Conservation (phyloP, 1,140 invertebrate genomes). For the Melitaea cinxia region DNA sequence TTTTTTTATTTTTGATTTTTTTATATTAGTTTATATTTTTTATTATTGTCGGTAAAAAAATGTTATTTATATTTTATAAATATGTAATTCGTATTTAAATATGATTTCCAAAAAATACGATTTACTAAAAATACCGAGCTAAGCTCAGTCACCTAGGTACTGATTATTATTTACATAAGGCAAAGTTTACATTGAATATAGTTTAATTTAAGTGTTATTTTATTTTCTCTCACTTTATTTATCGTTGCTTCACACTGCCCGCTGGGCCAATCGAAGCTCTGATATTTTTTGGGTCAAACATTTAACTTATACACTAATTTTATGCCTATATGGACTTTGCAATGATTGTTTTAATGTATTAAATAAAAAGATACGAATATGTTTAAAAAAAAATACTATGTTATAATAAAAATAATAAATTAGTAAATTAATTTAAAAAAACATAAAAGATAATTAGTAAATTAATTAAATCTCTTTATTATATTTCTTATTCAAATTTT, state of each 20-base stretch:
- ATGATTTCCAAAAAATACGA: too few species aligned
- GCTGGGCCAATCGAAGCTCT: background rate
- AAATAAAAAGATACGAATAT: background rate
- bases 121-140: too few species aligned
- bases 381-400: too few species aligned
- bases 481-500: background rate
- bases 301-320: background rate
- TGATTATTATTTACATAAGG: background rate
- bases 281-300: constrained; percentile 7
- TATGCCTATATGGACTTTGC: background rate
- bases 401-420: background rate
- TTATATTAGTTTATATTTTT: too few species aligned
- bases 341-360: background rate
- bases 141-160: too few species aligned
- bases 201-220: background rate
- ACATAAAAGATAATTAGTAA: background rate
- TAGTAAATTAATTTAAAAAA: background rate
- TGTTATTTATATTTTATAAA: too few species aligned
- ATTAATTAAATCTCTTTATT: background rate
- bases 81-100: too few species aligned
- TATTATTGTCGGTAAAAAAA: too few species aligned
- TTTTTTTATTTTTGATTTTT: too few species aligned
- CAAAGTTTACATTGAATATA: background rate
- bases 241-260: constrained; percentile 4
- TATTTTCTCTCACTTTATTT: background rate